Base-by-base conservation (phyloP, 2,797 vertebrate species). In the Novumbra hubbsi region DNA sequence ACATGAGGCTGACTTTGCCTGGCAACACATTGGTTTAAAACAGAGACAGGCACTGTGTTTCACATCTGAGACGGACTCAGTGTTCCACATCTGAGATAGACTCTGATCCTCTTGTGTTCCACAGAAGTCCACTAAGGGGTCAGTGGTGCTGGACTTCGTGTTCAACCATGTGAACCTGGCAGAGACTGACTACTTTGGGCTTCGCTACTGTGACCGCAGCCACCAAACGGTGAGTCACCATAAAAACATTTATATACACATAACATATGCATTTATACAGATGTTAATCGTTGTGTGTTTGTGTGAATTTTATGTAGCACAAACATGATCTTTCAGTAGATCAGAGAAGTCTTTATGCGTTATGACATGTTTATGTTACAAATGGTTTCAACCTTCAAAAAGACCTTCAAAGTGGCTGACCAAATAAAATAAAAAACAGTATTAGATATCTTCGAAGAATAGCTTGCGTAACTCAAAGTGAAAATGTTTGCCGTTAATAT, bases 131-230 rank as follows among this genome's bases (percentile, higher is more conserved):
- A 96, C 95, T 4, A 95, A 92, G 88, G 95, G 93, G 32, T 94
- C 92, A 0, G 84, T 95, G 81, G 91, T 96, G 88, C 93, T 96
- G 87, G 94, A 94, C 83, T 94, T 94, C 15, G 93, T 96, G 80
- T 96, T 96, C 84, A 92, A 83, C 86, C 95, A 95, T 81, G 83
- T 95, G 86, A 96, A 96, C 88, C 93, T 96, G 28, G 88, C 92
- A 85, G 95, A 96, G 88, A 94, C 94, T 65, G 95, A 96, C 89
- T 96, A 95, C 89, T 96, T 96, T 77, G 95, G 95, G 60, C 90
- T 96, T 80, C 94, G 95, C 76, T 96, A 95, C 88, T 96, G 95
- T 84, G 95, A 96, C 88, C 91, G 87, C 88, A 94, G 90, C 83
- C 95, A 96, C 91, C 95, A 96, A 87, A 96, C 95, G 65, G 95